phyloP scores from a whole-genome alignment of 2,797 vertebrate genomes.

The Gallinago solitaria region DNA sequence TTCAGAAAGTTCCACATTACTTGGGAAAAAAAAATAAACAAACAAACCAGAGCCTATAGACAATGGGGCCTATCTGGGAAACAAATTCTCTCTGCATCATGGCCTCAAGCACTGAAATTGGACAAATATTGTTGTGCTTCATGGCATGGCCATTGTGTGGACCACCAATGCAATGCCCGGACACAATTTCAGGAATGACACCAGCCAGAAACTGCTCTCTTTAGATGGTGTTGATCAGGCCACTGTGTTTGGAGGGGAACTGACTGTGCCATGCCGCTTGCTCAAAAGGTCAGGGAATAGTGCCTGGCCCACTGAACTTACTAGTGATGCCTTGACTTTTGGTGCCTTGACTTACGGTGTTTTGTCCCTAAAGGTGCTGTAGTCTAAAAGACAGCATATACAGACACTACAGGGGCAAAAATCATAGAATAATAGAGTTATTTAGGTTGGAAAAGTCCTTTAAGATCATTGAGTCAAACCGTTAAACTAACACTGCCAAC shows the following conservation, averaged over 20 bases:
- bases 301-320: neutral
- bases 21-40: neutral
- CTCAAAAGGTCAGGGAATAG: neutral
- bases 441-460: neutral
- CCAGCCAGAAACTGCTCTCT: neutral
- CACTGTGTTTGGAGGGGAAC: neutral
- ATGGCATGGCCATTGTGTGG: no score
- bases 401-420: neutral
- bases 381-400: neutral
- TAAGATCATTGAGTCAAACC: fast-evolving
- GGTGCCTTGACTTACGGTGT: neutral
- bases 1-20: neutral
- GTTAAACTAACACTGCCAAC: neutral
- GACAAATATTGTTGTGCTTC: neutral
- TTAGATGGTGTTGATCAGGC: neutral
- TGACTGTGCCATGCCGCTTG: neutral
- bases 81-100: neutral
- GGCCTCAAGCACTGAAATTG: neutral
- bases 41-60: neutral
- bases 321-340: neutral
- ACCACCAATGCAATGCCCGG: neutral
- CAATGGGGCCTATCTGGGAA: neutral
- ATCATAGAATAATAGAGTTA: neutral
- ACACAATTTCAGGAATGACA: neutral
- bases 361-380: neutral